Conservation (phyloP, 1,140 invertebrate species). For the Zaprionus lachaisei region DNA sequence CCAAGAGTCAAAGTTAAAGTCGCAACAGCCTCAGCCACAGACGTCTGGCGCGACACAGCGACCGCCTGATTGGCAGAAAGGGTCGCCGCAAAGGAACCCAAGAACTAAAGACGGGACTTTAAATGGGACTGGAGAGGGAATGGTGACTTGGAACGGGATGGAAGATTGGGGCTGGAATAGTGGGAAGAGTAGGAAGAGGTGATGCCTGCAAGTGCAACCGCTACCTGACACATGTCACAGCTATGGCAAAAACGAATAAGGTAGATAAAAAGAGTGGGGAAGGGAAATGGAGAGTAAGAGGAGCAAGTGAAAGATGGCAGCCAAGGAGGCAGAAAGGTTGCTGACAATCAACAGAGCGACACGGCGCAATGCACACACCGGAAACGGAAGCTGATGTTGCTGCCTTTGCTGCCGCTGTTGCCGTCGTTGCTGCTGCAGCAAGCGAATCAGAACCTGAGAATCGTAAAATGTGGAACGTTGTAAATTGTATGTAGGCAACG, state of each 20-base stretch:
- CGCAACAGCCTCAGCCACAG: constrained; percentile 9
- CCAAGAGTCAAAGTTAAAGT: constrained; percentile 28
- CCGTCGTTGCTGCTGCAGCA: constrained; percentile 2
- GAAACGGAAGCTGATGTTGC: constrained; percentile 51
- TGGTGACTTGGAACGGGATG: background rate
- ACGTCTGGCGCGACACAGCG: constrained; percentile 4
- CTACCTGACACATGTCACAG: constrained; percentile 20
- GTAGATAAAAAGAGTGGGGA: background rate
- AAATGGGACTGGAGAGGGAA: background rate
- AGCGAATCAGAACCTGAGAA: constrained; percentile 60
- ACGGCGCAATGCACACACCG: constrained; percentile 37
- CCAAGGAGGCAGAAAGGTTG: constrained; percentile 22
- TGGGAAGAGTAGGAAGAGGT: background rate
- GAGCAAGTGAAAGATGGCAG: background rate
- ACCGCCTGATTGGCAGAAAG: constrained; percentile 6
- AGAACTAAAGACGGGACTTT: background rate
- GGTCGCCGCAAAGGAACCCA: background rate
- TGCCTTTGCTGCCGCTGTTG: constrained; percentile 3
- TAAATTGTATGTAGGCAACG: constrained; percentile 71
- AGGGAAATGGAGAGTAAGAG: background rate
- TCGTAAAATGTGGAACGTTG: constrained; percentile 65
- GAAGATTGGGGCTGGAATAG: background rate
- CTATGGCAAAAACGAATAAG: background rate
- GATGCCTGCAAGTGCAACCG: background rate
- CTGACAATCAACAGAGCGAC: constrained; percentile 37